These are phyloP conservation scores for Crambe crambe DNA, from an alignment of 37 sponge, comb jelly and placozoan genomes.

Conservation along the genomic window DNA sequence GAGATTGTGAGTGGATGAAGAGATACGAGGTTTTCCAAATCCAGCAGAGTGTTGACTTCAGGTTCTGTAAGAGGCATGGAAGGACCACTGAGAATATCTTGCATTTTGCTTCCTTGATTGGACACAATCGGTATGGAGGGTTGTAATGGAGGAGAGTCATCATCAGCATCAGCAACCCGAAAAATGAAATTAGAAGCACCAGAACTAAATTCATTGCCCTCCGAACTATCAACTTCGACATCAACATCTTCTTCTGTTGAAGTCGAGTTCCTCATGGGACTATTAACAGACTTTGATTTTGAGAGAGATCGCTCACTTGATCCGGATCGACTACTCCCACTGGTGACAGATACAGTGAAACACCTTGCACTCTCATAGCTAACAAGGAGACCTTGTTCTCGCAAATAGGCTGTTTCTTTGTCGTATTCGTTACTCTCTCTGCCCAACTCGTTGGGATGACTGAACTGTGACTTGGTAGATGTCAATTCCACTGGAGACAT, in stretches of 20 bases:
- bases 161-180: background rate
- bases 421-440: background rate
- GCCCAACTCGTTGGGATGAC: background rate
- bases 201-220: too few species aligned
- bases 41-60: background rate
- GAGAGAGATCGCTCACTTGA: slow-evolving; percentile 8
- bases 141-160: too few species aligned
- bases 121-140: too few species aligned
- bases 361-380: slow-evolving; percentile 22
- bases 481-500: background rate
- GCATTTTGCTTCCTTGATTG: background rate
- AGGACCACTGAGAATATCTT: background rate
- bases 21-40: background rate
- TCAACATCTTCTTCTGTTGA: background rate
- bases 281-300: background rate
- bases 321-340: background rate
- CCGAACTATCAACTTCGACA: too few species aligned
- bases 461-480: background rate
- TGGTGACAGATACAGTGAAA: background rate
- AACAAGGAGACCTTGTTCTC: background rate
- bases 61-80: background rate
- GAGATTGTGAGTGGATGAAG: slow-evolving; percentile 10
- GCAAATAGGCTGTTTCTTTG: background rate
- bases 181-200: too few species aligned
- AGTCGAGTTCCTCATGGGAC: background rate